These are phyloP conservation scores for Dendrolimus kikuchii DNA, from an alignment of 1,140 invertebrate species.

Conservation along the genomic window DNA sequence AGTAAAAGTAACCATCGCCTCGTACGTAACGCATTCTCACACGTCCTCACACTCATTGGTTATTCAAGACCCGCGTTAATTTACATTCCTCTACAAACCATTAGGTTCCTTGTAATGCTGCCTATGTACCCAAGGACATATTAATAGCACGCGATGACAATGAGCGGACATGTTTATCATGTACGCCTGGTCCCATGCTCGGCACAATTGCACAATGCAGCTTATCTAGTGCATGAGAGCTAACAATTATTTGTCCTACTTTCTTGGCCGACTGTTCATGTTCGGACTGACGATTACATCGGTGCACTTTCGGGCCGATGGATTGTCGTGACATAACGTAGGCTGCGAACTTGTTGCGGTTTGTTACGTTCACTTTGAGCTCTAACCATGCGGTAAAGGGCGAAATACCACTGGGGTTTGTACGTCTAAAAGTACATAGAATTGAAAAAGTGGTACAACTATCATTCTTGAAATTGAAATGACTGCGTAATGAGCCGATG, in stretches of 20 bases:
- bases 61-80: conserved; percentile 13
- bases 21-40: conserved; percentile 11
- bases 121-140: conserved; percentile 49
- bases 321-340: conserved; percentile 37
- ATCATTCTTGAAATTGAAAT: too few species aligned
- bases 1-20: conserved; percentile 33
- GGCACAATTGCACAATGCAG: conserved; percentile 56
- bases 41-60: conserved; percentile 14
- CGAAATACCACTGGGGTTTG: too few species aligned
- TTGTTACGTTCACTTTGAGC: conserved; percentile 22
- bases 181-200: conserved; percentile 30
- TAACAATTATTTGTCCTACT: conserved; percentile 58
- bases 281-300: conserved; percentile 32
- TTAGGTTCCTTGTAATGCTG: conserved; percentile 16
- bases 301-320: conserved; percentile 32
- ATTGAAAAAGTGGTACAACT: too few species aligned
- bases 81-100: conserved; percentile 23
- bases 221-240: conserved; percentile 56
- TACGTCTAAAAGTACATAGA: too few species aligned
- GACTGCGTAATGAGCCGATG: conserved; percentile 12
- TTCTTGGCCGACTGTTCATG: conserved; percentile 26
- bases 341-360: conserved; percentile 20
- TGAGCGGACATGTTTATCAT: conserved; percentile 48
- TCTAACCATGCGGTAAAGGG: too few species aligned
- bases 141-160: conserved; percentile 51